phyloP scores from a whole-genome alignment of 1,140 invertebrate species.

The Euwallacea similis region DNA sequence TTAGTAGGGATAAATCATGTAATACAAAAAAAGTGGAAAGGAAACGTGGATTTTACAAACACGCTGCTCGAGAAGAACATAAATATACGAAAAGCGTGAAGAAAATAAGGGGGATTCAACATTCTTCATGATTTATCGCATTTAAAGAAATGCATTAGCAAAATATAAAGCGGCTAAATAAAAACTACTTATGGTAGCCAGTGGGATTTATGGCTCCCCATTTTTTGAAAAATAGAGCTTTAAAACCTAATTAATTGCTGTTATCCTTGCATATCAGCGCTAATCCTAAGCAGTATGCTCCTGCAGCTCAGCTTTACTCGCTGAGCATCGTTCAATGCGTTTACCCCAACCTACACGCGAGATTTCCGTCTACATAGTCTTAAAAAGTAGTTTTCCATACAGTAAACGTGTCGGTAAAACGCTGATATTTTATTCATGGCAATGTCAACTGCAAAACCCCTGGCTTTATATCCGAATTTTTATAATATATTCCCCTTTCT shows the following conservation, averaged over 20 bases:
- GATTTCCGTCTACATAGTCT: neutral
- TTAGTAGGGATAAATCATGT: neutral
- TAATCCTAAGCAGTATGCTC: neutral
- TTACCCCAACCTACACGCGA: too few relatives aligned
- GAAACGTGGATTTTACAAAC: conserved; percentile 10
- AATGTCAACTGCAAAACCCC: conserved; percentile 8
- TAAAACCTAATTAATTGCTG: neutral
- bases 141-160: conserved; percentile 21
- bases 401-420: conserved; percentile 24
- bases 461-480: conserved; percentile 5
- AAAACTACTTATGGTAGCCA: conserved; percentile 9
- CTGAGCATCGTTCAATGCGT: too few relatives aligned
- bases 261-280: too few relatives aligned
- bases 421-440: conserved; percentile 24
- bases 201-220: neutral
- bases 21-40: neutral
- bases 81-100: conserved; percentile 15
- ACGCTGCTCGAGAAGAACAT: conserved; percentile 2
- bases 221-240: neutral
- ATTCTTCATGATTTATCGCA: conserved; percentile 12
- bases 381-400: neutral
- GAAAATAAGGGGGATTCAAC: conserved; percentile 12
- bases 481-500: conserved; percentile 21
- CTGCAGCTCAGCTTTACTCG: too few relatives aligned
- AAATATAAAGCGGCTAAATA: conserved; percentile 24